Evolutionary conservation across 2,113 vertebrate species (phyloP).

Genomic region (Xerus inauris): DNA sequence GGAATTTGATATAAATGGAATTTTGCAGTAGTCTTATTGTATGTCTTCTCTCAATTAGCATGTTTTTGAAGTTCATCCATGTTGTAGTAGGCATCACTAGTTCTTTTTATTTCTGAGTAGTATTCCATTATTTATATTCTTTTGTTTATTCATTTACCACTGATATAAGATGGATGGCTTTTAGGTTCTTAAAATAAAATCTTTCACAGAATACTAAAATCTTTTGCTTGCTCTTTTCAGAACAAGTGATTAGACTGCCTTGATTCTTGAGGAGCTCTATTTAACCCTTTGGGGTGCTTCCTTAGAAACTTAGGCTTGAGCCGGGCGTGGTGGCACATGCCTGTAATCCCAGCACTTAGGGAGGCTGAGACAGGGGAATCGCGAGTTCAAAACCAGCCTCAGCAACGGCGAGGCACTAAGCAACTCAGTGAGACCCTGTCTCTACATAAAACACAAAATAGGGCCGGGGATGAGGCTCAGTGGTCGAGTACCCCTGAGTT

Average conservation of each 20-base stretch:
- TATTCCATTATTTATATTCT: slow-evolving; percentile 28
- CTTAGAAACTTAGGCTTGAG: neutral
- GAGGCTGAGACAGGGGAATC: no score
- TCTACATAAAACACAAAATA: no score
- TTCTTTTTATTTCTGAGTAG: neutral
- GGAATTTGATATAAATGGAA: slow-evolving; percentile 2
- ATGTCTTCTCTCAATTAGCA: neutral
- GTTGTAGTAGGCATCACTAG: neutral
- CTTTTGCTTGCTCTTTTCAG: slow-evolving; percentile 15
- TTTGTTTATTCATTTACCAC: neutral
- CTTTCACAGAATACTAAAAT: neutral
- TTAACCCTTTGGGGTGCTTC: neutral
- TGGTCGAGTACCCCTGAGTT: no score
- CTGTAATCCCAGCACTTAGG: no score
- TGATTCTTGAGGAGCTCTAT: slow-evolving; percentile 31
- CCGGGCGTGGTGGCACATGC: no score
- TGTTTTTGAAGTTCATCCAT: neutral
- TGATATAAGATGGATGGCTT: neutral
- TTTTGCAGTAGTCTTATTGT: neutral
- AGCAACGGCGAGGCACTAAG: no score
- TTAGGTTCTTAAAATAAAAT: slow-evolving; percentile 34
- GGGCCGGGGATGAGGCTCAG: no score
- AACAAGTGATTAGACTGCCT: neutral
- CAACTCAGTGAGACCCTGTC: no score
- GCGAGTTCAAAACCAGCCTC: no score